These are phyloP conservation scores for Amphipyra tragopoginis DNA, from an alignment of 2,888 invertebrate genomes.

Conservation along the genomic window DNA sequence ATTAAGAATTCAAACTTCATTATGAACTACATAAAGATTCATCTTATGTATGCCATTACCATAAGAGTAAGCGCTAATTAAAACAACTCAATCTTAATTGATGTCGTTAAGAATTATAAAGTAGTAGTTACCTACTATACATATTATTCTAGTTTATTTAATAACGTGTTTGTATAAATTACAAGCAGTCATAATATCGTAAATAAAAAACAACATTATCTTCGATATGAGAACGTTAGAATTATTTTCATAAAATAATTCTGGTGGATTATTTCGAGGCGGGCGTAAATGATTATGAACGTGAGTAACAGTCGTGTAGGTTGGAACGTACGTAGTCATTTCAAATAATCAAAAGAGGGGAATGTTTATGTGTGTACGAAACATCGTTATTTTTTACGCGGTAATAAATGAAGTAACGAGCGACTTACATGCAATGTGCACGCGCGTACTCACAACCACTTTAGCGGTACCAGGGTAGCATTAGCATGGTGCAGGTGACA, in stretches of 20 bases:
- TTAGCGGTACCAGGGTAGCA: slow-evolving; percentile 54
- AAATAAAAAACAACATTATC: slow-evolving; percentile 29
- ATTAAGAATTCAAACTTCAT: slow-evolving; percentile 16
- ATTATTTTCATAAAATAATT: slow-evolving; percentile 56
- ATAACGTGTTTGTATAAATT: not conserved
- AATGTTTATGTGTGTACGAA: slow-evolving; percentile 61
- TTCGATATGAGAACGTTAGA: slow-evolving; percentile 35
- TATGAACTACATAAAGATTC: not conserved
- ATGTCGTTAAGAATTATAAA: not conserved
- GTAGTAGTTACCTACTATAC: too few relatives aligned
- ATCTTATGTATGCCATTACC: not conserved
- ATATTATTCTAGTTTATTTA: not conserved
- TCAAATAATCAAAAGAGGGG: slow-evolving; percentile 64
- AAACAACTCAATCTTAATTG: slow-evolving; percentile 6
- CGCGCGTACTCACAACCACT: slow-evolving; percentile 57
- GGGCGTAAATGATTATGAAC: slow-evolving; percentile 55
- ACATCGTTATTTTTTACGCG: slow-evolving; percentile 68
- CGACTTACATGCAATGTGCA: slow-evolving; percentile 66
- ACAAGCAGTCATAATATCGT: not conserved
- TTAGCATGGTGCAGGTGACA: slow-evolving; percentile 61
- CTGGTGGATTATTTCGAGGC: slow-evolving; percentile 44
- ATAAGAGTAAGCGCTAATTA: slow-evolving; percentile 2
- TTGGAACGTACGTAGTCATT: slow-evolving; percentile 52
- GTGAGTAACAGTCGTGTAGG: slow-evolving; percentile 54
- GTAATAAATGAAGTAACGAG: slow-evolving; percentile 67